A percentile compares a stretch with the other conserved stretches of the same genome.
Evolutionary conservation across 2,888 invertebrate genomes (phyloP).

Genomic region (Mantis religiosa): DNA sequence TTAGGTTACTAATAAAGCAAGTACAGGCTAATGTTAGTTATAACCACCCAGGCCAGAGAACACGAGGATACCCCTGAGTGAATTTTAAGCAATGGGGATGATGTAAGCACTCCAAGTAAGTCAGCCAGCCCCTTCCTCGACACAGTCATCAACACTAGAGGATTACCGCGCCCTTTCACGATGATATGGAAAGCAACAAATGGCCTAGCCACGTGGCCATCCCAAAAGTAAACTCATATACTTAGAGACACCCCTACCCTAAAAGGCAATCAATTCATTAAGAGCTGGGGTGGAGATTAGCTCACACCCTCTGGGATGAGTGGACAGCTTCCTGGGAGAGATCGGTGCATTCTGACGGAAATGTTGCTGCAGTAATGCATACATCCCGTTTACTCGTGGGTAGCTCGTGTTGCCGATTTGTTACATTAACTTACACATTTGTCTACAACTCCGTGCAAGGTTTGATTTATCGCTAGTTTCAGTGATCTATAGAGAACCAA

Average conservation of each 20-base stretch:
- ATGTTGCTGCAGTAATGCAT: too few relatives aligned
- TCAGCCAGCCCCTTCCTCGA: neutral
- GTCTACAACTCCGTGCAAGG: too few relatives aligned
- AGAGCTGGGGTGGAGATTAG: conserved; percentile 17
- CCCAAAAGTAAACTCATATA: conserved; percentile 23
- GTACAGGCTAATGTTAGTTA: too few relatives aligned
- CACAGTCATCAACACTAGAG: neutral
- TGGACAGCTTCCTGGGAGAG: too few relatives aligned
- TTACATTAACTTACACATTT: too few relatives aligned
- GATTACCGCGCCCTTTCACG: neutral
- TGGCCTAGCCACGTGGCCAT: conserved; percentile 23
- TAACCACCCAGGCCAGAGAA: too few relatives aligned
- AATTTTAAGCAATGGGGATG: neutral
- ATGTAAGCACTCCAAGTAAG: neutral
- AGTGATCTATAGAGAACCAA: too few relatives aligned
- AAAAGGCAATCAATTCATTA: conserved; percentile 31
- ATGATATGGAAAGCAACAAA: conserved; percentile 6
- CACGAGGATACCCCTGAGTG: neutral
- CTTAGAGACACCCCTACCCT: conserved; percentile 15
- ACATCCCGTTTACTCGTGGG: too few relatives aligned
- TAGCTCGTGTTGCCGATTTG: too few relatives aligned
- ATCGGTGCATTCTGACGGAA: too few relatives aligned
- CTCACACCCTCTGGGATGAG: neutral
- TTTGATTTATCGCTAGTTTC: too few relatives aligned
- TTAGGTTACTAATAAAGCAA: too few relatives aligned